Evolutionary conservation across 1,140 invertebrate genomes (phyloP).

Genomic region (Trachymyrmex cornetzi): DNA sequence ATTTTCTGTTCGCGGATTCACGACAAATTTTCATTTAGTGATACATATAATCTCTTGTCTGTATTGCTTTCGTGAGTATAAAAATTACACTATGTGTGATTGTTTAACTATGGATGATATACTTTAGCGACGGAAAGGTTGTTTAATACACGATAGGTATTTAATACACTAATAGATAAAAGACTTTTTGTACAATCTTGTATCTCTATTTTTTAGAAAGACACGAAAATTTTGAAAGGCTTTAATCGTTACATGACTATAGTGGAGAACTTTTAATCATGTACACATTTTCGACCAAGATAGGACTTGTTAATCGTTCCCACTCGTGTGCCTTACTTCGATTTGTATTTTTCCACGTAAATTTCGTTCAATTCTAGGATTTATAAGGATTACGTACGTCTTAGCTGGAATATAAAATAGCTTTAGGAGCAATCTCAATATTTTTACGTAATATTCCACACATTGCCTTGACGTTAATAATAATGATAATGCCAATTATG

Average conservation of each 20-base stretch:
- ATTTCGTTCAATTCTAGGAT: conserved; percentile 10
- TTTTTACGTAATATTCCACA: conserved; percentile 34
- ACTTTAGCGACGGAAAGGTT: conserved; percentile 1
- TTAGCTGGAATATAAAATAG: conserved; percentile 14
- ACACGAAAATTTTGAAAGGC: neutral
- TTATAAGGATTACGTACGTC: neutral
- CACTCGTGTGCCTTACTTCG: conserved; percentile 31
- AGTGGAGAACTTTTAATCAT: conserved; percentile 22
- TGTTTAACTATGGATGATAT: conserved; percentile 37
- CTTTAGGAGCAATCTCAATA: conserved; percentile 19
- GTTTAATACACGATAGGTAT: conserved; percentile 43
- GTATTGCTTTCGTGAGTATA: conserved; percentile 28
- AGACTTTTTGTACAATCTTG: conserved; percentile 28
- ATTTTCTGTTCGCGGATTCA: conserved; percentile 10
- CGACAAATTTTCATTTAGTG: conserved; percentile 25
- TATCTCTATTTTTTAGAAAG: conserved; percentile 15
- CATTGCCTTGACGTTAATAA: conserved; percentile 24
- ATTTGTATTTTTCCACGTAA: conserved; percentile 48
- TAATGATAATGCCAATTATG: neutral
- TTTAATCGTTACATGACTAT: neutral
- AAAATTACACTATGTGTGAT: conserved; percentile 40
- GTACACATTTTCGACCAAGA: conserved; percentile 14
- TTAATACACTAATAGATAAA: neutral
- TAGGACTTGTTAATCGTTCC: conserved; percentile 12
- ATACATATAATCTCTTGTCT: neutral